Evolutionary conservation across 2,797 vertebrate genomes (phyloP), one percentile per base, ranked within the genome.

Genomic region (Pangasius larnaudii): DNA sequence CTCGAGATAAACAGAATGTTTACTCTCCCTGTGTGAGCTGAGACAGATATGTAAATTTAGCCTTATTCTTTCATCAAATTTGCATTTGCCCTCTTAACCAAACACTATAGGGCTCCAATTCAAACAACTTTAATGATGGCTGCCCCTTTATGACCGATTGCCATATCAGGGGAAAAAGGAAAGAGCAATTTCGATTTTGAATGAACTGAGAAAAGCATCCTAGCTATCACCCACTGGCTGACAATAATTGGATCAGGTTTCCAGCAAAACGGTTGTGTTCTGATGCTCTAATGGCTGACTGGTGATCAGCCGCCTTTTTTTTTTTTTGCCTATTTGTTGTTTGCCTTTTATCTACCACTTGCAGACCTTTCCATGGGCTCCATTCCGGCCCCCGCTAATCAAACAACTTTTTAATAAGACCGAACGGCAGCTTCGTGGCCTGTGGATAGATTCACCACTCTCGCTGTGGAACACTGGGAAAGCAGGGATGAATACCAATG

Each of bases 1-100:
- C 98, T 99, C 97, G 98, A 99, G 98, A 99, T 99, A 99, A 99
- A 99, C 99, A 99, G 98, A 99, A 98, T 99, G 98, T 99, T 99
- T 99, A 99, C 98, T 96, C 96, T 97, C 96, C 96, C 97, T 96
- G 94, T 98, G 98, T 99, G 99, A 99, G 97, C 98, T 93, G 94
- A 96, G 97, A 96, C 99, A 98, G 99, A 99, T 99, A 99, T 99
- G 99, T 99, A 99, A 99, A 99, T 99, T 97, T 96, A 97, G 97
- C 96, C 98, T 97, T 97, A 98, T 97, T 98, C 97, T 98, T 98
- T 98, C 97, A 98, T 98, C 97, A 97, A 98, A 99, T 99, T 99
- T 98, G 98, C 98, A 99, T 99, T 99, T 96, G 96, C 96, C 96
- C 98, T 98, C 98, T 99, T 98, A 99, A 97, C 97, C 97, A 99